These are phyloP conservation scores for Xylocampa areola DNA, from an alignment of 2,888 invertebrate species.

Conservation along the genomic window DNA sequence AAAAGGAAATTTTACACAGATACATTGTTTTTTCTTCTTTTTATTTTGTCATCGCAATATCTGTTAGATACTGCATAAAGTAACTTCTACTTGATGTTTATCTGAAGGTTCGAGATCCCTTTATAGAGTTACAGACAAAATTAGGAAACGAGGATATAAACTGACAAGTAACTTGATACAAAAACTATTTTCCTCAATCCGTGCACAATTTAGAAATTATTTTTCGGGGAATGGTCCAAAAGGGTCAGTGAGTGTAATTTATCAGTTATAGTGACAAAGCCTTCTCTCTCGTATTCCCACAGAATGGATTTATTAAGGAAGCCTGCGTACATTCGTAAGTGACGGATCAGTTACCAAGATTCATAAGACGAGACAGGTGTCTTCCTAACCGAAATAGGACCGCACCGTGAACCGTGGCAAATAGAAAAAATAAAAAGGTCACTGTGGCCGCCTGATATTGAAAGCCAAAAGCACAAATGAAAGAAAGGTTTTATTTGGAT, in stretches of 20 bases:
- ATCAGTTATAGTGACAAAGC: constrained; percentile 29
- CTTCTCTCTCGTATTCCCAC: constrained; percentile 13
- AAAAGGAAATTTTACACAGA: no score
- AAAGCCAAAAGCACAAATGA: constrained; percentile 3
- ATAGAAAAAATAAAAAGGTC: constrained; percentile 20
- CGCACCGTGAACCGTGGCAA: constrained; percentile 4
- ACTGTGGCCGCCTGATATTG: not conserved
- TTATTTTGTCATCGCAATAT: no score
- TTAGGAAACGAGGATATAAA: not conserved
- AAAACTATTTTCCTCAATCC: constrained; percentile 1
- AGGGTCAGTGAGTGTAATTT: constrained; percentile 12
- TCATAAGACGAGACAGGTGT: constrained; percentile 41
- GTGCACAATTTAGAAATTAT: constrained; percentile 4
- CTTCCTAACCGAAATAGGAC: constrained; percentile 24
- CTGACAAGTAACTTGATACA: not conserved
- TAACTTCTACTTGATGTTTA: no score
- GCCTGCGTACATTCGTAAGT: constrained; percentile 6
- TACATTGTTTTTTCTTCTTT: no score
- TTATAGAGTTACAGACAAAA: not conserved
- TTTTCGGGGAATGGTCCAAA: constrained; percentile 7
- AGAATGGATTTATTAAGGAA: constrained; percentile 32
- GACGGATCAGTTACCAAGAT: constrained; percentile 23
- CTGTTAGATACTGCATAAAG: no score
- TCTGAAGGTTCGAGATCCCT: not conserved
- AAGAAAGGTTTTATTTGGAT: no score